Evolutionary conservation across 2,113 vertebrate genomes (phyloP), one percentile per base, ranked within the genome.

Genomic region (Himantopus leucocephalus): DNA sequence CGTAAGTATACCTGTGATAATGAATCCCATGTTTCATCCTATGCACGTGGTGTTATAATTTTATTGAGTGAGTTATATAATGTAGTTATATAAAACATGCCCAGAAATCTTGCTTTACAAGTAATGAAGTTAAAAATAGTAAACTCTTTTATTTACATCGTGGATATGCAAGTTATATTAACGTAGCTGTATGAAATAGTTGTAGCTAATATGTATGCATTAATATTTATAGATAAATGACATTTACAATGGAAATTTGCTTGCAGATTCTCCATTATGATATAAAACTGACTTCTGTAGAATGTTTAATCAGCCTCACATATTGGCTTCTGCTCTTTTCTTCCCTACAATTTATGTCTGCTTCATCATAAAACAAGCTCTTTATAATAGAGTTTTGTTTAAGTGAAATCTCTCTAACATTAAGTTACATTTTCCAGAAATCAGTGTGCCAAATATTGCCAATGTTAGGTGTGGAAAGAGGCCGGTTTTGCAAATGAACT

Each of bases 181-280:
- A 80, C 52, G 52, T 63, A 77, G 39, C 75, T 68, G 30, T 71
- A 37, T 3, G 3, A 90, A 94, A 66, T 77, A 92, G 50, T 59
- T 91, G 47, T 67, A 75, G 82, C 82, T 93, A 86, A 55, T 89
- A 90, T 70, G 88, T 93, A 86, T 86, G 27, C 60, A 43, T 93
- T 93, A 71, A 56, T 96, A 95, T 93, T 91, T 76, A 92, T 92
- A 68, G 85, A 84, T 35, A 84, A 93, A 63, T 96, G 72, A 77
- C 50, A 93, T 96, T 95, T 96, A 76, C 85, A 92, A 77, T 92
- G 94, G 82, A 95, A 94, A 94, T 92, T 83, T 86, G 32, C 68
- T 92, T 92, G 41, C 64, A 86, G 39, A 71, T 91, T 72, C 66
- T 77, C 79, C 43, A 56, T 92, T 96, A 52, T 53, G 35, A 34